Evolutionary conservation across 1,140 invertebrate genomes (phyloP).

Genomic region (Brachionus rubens): DNA sequence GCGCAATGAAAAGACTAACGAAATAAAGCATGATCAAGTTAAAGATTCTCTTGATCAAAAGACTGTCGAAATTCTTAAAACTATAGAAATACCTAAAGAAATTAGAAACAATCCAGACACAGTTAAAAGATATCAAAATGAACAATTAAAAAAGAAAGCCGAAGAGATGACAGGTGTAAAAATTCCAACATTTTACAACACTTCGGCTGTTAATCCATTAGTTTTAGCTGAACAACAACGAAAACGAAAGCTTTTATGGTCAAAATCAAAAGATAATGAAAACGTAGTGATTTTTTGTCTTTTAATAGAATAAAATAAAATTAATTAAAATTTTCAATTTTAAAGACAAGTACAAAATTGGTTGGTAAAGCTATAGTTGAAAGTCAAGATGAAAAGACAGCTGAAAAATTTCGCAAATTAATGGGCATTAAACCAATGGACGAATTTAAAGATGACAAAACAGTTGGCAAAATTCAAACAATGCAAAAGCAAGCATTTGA

Average conservation of each 20-base stretch:
- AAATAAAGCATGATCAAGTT: neutral
- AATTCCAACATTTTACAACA: constrained; percentile 74
- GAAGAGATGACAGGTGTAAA: constrained; percentile 58
- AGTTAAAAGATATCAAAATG: neutral
- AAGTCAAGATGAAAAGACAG: constrained; percentile 82
- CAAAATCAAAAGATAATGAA: constrained; percentile 63
- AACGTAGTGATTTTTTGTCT: constrained; percentile 57
- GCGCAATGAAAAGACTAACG: neutral
- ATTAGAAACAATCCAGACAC: neutral
- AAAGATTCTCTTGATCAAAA: neutral
- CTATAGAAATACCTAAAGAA: constrained; percentile 37
- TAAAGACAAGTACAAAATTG: constrained; percentile 50
- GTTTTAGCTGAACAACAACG: constrained; percentile 83
- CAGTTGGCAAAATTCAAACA: constrained; percentile 39
- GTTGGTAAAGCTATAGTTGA: constrained; percentile 70
- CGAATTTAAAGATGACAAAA: neutral
- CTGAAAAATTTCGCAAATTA: constrained; percentile 87
- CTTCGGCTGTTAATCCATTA: constrained; percentile 71
- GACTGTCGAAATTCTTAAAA: neutral
- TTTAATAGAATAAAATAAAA: neutral
- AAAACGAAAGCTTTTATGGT: constrained; percentile 82
- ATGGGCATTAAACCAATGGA: constrained; percentile 80
- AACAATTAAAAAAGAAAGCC: constrained; percentile 50
- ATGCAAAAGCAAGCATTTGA: constrained; percentile 69
- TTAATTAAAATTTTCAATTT: constrained; percentile 10